phyloP scores from a whole-genome alignment of 2,113 vertebrate genomes.

The Jacana jacana region DNA sequence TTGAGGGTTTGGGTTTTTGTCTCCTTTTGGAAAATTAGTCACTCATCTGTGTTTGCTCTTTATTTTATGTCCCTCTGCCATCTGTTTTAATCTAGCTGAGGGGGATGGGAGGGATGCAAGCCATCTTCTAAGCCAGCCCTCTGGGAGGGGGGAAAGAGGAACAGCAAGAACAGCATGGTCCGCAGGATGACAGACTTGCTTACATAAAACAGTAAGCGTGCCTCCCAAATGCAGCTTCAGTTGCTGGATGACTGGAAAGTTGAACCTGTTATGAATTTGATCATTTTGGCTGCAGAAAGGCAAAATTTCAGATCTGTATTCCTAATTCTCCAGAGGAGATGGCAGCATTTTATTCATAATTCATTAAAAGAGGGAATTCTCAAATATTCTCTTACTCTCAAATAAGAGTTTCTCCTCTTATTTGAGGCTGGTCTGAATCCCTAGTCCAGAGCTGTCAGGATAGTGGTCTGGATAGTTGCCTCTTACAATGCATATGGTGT shows the following conservation, averaged over 20 bases:
- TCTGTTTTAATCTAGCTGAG: conserved; percentile 29
- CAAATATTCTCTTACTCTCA: too few relatives aligned
- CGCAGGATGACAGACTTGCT: background rate
- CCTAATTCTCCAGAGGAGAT: background rate
- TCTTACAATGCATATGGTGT: background rate
- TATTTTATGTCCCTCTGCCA: conserved; percentile 27
- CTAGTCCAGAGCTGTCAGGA: background rate
- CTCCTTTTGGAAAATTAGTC: conserved; percentile 21
- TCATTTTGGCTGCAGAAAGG: background rate
- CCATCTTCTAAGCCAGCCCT: background rate
- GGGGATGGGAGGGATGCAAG: background rate
- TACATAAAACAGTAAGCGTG: background rate
- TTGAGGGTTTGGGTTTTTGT: background rate
- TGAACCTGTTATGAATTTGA: background rate
- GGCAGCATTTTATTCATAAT: background rate
- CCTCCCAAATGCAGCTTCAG: background rate
- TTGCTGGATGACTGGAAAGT: background rate
- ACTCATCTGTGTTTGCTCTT: conserved; percentile 13
- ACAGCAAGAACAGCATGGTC: background rate
- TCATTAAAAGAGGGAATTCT: background rate
- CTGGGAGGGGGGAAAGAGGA: background rate
- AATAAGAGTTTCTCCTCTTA: background rate
- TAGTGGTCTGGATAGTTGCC: background rate
- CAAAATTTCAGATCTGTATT: background rate
- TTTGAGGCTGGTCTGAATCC: background rate